phyloP scores from a whole-genome alignment of 2,797 vertebrate species.

The Chromobotia macracanthus region DNA sequence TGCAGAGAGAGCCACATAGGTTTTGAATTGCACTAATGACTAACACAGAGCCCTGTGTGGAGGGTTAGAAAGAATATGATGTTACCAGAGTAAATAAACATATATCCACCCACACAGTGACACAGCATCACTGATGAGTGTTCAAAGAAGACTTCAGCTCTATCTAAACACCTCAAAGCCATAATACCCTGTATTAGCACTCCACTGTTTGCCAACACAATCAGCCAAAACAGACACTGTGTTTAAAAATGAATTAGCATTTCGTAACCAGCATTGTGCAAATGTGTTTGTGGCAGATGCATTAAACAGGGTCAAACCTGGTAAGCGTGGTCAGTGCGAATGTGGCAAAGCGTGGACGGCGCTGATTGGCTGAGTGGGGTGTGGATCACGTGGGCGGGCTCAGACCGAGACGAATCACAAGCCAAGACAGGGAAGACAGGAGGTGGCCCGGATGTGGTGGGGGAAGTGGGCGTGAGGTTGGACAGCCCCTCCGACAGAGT shows the following conservation, averaged over 20 bases:
- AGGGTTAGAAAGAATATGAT: no score
- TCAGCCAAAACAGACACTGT: neutral
- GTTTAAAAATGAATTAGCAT: neutral
- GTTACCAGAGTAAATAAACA: no score
- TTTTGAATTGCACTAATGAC: no score
- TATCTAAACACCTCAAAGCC: no score
- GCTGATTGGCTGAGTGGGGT: conserved; percentile 82
- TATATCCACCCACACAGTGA: no score
- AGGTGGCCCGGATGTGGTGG: conserved; percentile 80
- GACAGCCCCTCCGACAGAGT: conserved; percentile 86
- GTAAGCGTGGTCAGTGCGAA: conserved; percentile 88
- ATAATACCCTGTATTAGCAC: no score
- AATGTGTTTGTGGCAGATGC: neutral
- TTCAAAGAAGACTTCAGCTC: no score
- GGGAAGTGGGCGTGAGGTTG: conserved; percentile 87
- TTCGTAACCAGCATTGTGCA: neutral
- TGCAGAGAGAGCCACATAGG: no score
- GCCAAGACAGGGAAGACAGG: conserved; percentile 72
- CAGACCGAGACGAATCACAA: conserved; percentile 66
- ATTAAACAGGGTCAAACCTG: conserved; percentile 73
- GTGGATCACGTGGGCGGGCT: conserved; percentile 65
- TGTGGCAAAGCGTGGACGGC: conserved; percentile 81
- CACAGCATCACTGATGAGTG: no score
- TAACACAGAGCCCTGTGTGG: no score
- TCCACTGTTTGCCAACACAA: neutral